These are phyloP conservation scores for Ascaphus truei DNA, from an alignment of 2,113 vertebrate species.

Conservation along the genomic window DNA sequence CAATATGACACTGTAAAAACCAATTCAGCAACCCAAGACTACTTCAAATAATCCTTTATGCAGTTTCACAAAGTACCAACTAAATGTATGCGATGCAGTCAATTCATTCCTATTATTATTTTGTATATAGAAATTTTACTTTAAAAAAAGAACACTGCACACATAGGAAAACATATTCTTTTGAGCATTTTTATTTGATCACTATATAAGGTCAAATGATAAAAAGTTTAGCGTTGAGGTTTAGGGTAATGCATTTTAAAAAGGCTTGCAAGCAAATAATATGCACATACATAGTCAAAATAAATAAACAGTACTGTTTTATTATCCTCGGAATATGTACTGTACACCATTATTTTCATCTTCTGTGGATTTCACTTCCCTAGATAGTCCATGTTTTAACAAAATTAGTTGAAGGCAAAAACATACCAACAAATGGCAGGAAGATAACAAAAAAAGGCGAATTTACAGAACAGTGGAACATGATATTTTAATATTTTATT, in stretches of 20 bases:
- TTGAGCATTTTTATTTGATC: not conserved
- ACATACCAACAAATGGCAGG: not conserved
- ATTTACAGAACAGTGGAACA: no score
- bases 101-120: not conserved
- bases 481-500: not conserved
- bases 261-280: not conserved
- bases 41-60: no score
- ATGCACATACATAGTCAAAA: not conserved
- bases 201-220: not conserved
- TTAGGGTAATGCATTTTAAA: not conserved
- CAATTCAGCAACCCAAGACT: no score
- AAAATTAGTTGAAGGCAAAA: not conserved
- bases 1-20: no score
- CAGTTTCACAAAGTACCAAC: no score
- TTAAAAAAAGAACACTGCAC: not conserved
- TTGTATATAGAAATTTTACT: not conserved
- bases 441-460: not conserved
- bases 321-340: not conserved
- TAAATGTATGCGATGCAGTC: no score
- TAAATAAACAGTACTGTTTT: not conserved
- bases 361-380: not conserved
- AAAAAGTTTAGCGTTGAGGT: not conserved
- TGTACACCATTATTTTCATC: no score
- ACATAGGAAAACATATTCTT: not conserved
- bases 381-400: not conserved